Evolutionary conservation across 92 coral and sea anemone species (phyloP).

Genomic region (Epizoanthus illoricatus): DNA sequence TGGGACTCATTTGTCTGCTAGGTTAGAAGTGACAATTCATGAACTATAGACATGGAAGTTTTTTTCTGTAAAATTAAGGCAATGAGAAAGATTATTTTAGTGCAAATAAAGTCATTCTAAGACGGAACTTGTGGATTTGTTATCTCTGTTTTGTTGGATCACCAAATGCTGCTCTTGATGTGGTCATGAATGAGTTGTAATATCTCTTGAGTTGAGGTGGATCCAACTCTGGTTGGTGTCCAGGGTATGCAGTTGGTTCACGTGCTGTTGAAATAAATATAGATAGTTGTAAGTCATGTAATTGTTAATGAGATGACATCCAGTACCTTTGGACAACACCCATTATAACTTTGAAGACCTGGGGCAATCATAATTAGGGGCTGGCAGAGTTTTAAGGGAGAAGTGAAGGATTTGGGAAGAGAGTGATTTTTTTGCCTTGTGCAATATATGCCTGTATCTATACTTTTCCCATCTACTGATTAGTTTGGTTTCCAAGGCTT

Average conservation of each 20-base stretch:
- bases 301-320: neutral
- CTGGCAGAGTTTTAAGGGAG: too few relatives aligned
- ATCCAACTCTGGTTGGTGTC: slow-evolving; percentile 96
- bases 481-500: too few relatives aligned
- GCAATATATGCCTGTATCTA: too few relatives aligned
- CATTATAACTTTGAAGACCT: too few relatives aligned
- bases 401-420: too few relatives aligned
- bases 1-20: neutral
- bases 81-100: neutral
- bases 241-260: slow-evolving; percentile 94
- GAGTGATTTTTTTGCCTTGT: too few relatives aligned
- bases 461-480: too few relatives aligned
- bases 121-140: neutral
- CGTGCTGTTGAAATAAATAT: slow-evolving; percentile 57
- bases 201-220: slow-evolving; percentile 77
- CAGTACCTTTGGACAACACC: too few relatives aligned
- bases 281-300: neutral
- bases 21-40: neutral
- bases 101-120: neutral
- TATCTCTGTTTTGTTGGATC: slow-evolving; percentile 63
- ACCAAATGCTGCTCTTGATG: slow-evolving; percentile 92
- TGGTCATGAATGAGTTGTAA: slow-evolving; percentile 87
- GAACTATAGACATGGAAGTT: neutral
- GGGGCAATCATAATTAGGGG: too few relatives aligned
- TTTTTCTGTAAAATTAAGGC: neutral